Percentiles rank a stretch among this genome's conserved stretches.
These are phyloP conservation scores for Sturnira hondurensis DNA, from an alignment of 2,113 vertebrate genomes.

Conservation along the genomic window DNA sequence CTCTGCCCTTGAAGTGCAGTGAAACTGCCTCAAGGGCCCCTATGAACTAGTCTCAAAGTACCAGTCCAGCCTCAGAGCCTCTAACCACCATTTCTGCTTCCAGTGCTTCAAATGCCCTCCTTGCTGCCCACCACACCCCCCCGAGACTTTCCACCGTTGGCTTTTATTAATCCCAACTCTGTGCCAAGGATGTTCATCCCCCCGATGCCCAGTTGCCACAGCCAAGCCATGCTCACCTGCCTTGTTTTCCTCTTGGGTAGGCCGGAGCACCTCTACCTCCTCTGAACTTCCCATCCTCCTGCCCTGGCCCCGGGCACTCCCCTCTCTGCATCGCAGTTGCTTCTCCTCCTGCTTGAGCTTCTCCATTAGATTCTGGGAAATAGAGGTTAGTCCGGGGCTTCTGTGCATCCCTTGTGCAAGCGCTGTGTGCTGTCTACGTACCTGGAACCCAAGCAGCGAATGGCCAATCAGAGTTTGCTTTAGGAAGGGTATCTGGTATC, in stretches of 20 bases:
- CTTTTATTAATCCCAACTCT: neutral
- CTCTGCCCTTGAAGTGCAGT: neutral
- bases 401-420: neutral
- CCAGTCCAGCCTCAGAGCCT: neutral
- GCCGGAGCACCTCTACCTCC: too few relatives aligned
- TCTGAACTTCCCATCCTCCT: rapidly evolving
- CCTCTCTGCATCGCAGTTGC: rapidly evolving
- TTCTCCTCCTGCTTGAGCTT: neutral
- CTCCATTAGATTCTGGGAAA: neutral
- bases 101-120: neutral
- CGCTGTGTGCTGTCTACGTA: too few relatives aligned
- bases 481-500: neutral
- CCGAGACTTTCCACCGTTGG: neutral
- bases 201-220: too few relatives aligned
- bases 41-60: neutral
- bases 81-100: neutral
- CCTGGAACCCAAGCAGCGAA: neutral
- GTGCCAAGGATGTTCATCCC: neutral
- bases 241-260: neutral
- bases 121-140: neutral
- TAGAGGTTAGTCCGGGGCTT: neutral
- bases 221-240: neutral
- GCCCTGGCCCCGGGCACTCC: neutral
- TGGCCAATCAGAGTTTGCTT: neutral
- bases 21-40: neutral